Conservation (phyloP, 2,888 invertebrate species). For the Deilephila porcellus region DNA sequence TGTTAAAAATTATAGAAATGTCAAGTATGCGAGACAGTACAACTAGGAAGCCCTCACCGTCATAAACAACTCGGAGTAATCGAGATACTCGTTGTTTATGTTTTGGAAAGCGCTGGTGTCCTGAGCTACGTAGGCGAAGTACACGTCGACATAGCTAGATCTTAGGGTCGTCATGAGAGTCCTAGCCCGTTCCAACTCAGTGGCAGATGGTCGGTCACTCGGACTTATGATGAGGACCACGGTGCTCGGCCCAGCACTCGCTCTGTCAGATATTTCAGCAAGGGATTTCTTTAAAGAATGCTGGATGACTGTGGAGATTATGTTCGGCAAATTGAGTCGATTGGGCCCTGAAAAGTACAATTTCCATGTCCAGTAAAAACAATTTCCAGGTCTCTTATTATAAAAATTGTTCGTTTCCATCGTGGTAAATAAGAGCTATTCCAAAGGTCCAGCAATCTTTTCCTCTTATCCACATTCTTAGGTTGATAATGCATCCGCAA, state of each 20-base stretch:
- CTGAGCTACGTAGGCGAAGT: constrained; percentile 80
- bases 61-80: constrained; percentile 80
- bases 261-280: constrained; percentile 59
- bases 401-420: too few species aligned
- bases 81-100: constrained; percentile 75
- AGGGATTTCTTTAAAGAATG: constrained; percentile 76
- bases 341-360: constrained; percentile 74
- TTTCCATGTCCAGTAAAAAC: too few species aligned
- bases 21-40: constrained; percentile 9
- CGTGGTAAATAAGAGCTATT: too few species aligned
- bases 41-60: constrained; percentile 51
- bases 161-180: constrained; percentile 75
- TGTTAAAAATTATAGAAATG: constrained; percentile 13
- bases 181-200: constrained; percentile 70
- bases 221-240: constrained; percentile 83
- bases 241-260: constrained; percentile 74
- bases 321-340: constrained; percentile 76
- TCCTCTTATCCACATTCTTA: too few species aligned
- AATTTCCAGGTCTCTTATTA: too few species aligned
- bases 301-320: constrained; percentile 76
- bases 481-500: too few species aligned
- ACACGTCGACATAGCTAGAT: constrained; percentile 79
- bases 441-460: too few species aligned
- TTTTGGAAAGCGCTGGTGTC: constrained; percentile 74
- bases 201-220: constrained; percentile 70